A percentile compares a stretch with the other conserved stretches of the same genome.
These are phyloP conservation scores for Lasioglossum zephyrum DNA, from an alignment of 2,888 invertebrate species.

Conservation along the genomic window DNA sequence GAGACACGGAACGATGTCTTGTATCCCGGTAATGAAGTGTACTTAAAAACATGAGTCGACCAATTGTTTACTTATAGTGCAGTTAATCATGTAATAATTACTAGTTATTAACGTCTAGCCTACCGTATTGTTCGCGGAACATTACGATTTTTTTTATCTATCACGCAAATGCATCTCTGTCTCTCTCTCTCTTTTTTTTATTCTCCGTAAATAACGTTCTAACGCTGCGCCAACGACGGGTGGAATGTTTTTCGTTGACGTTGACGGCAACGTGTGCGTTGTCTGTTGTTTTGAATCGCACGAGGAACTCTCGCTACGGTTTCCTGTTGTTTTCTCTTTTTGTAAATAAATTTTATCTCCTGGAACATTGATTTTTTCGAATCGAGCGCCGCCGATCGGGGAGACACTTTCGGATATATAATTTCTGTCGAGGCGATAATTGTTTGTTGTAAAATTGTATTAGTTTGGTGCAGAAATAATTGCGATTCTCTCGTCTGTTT, in stretches of 20 bases:
- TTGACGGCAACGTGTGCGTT: constrained; percentile 21
- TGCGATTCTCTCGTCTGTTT: background rate
- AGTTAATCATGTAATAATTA: constrained; percentile 72
- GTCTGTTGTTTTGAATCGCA: constrained; percentile 48
- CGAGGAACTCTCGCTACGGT: constrained; percentile 31
- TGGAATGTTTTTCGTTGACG: constrained; percentile 27
- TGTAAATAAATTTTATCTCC: constrained; percentile 36
- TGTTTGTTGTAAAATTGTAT: constrained; percentile 53
- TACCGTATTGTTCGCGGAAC: constrained; percentile 57
- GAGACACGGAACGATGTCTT: constrained; percentile 77
- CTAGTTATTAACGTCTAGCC: constrained; percentile 62
- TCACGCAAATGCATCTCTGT: constrained; percentile 57
- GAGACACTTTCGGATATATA: background rate
- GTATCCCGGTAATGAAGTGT: constrained; percentile 81
- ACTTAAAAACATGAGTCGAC: constrained; percentile 81
- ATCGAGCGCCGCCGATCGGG: constrained; percentile 17
- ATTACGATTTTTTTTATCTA: constrained; percentile 63
- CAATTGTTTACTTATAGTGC: constrained; percentile 75
- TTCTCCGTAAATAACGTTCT: constrained; percentile 56
- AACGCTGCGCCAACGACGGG: constrained; percentile 53
- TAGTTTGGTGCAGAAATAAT: background rate
- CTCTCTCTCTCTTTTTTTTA: constrained; percentile 48
- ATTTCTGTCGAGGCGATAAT: constrained; percentile 19
- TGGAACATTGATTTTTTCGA: constrained; percentile 29
- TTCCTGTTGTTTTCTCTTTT: constrained; percentile 14